Base-by-base conservation (phyloP, 2,888 invertebrate genomes). In the Cheilosia impressa region DNA sequence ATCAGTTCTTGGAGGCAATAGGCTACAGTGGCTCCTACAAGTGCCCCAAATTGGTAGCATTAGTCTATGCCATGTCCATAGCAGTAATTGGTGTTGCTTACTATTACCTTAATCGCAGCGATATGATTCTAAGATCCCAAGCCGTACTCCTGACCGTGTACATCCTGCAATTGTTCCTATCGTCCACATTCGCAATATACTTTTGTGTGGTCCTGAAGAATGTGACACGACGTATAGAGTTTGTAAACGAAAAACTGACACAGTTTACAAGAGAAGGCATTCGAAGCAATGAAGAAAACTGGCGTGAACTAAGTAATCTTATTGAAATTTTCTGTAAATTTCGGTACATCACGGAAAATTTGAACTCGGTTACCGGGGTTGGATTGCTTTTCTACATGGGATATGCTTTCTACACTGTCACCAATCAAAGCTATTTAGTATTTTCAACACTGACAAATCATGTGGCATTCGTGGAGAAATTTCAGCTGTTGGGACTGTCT, bases 401-500 rank as follows among this genome's bases (percentile, higher is more conserved):
- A 1, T 91, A 89, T 76, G 88, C 91, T 47, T 91, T 90, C 73
- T 91, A 90, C 57, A 90, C 90, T n/a, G 88, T 91, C 0, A 91
- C 90, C 13, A 91, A 90, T 69, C 90, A 90, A 50, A 90, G 90
- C 31, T 90, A 91, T 52, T 71, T 90, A 78, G 90, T 90, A 13
- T 91, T 90, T 38, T 88, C 90, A 15, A 90, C 88, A 1, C 62
- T 90, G n/a, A 89, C 90, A 0, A 88, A 89, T 50, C 82, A 87
- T 1, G 79, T 71, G 0, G 69, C 83, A 0, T 72, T 82, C 38
- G 58, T 68, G 2, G 87, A 88, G 9, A 87, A 88, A 24, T 87
- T 87, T 15, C 88, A 90, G 24, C 88, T 89, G 19, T 88, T 91
- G 52, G 88, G 89, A 3, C 15, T 90, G 5, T 90, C 90, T 0